Evolutionary conservation across 2,113 vertebrate genomes (phyloP).

Genomic region (Rhabdornis inornatus): DNA sequence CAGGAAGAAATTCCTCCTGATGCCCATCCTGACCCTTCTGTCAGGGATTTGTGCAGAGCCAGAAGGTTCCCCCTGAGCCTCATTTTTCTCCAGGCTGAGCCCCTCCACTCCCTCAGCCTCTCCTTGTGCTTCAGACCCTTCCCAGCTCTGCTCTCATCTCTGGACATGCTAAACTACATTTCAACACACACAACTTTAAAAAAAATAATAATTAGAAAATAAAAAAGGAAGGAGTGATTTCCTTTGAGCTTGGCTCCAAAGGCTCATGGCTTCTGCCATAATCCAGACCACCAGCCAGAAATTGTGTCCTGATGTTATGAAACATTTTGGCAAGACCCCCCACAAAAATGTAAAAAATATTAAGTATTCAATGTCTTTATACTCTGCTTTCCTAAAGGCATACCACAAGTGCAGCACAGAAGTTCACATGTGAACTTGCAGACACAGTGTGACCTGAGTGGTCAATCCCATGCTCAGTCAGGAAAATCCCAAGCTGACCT

Average conservation of each 20-base stretch:
- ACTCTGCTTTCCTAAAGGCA: neutral
- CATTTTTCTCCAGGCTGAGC: neutral
- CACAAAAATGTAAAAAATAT: neutral
- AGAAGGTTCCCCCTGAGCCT: accelerated
- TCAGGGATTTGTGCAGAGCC: neutral
- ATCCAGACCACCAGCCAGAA: neutral
- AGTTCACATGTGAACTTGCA: neutral
- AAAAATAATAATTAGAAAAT: neutral
- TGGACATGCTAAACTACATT: neutral
- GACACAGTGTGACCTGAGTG: neutral
- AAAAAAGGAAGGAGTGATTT: slow-evolving; percentile 24
- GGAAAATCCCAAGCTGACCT: neutral
- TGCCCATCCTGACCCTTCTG: neutral
- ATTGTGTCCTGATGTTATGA: neutral
- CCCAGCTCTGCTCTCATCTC: neutral
- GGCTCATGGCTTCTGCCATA: neutral
- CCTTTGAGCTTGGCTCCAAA: slow-evolving; percentile 3
- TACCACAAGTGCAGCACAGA: neutral
- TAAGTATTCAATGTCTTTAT: neutral
- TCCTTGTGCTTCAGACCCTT: neutral
- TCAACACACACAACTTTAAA: neutral
- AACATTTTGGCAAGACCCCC: neutral
- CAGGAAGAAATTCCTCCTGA: neutral
- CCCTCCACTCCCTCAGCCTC: neutral
- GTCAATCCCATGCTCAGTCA: neutral